Evolutionary conservation across 2,888 invertebrate species (phyloP).

Genomic region (Bruchidius siliquastri): DNA sequence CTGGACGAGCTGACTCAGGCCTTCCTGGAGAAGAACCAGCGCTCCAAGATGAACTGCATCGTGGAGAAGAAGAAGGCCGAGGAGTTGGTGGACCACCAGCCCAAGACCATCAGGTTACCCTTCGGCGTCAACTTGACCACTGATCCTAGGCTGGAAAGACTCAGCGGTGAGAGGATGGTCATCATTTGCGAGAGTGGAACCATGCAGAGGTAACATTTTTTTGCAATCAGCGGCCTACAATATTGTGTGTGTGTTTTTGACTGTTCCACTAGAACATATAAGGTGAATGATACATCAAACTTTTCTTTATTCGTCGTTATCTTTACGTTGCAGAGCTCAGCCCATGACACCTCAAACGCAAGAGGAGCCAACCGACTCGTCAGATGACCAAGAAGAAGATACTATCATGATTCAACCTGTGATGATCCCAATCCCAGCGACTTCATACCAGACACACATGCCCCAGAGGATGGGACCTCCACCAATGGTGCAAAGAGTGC

Average conservation of each 20-base stretch:
- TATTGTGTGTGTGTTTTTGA: no score
- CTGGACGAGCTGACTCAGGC: slow-evolving; percentile 78
- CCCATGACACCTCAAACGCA: not conserved
- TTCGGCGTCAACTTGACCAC: slow-evolving; percentile 66
- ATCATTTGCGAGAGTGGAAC: slow-evolving; percentile 85
- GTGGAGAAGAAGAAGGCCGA: slow-evolving; percentile 82
- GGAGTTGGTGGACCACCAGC: slow-evolving; percentile 73
- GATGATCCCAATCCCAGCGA: slow-evolving; percentile 44
- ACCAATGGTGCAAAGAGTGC: slow-evolving; percentile 21
- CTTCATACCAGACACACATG: slow-evolving; percentile 44
- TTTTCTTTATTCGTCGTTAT: no score
- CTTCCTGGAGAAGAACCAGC: slow-evolving; percentile 64
- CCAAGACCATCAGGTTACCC: slow-evolving; percentile 59
- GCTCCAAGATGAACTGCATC: slow-evolving; percentile 85
- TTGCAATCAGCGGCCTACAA: no score
- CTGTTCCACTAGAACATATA: no score
- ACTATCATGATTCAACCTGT: slow-evolving; percentile 47
- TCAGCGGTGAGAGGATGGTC: slow-evolving; percentile 81
- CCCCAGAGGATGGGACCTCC: slow-evolving; percentile 37
- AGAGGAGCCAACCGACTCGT: slow-evolving; percentile 21
- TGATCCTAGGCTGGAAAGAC: slow-evolving; percentile 65
- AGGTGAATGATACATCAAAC: no score
- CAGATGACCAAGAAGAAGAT: slow-evolving; percentile 39
- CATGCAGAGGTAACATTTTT: slow-evolving; percentile 51
- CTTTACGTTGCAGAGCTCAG: slow-evolving; percentile 2